Evolutionary conservation across 2,113 vertebrate species (phyloP), one percentile per base, ranked within the genome.

Genomic region (Hoplias malabaricus): DNA sequence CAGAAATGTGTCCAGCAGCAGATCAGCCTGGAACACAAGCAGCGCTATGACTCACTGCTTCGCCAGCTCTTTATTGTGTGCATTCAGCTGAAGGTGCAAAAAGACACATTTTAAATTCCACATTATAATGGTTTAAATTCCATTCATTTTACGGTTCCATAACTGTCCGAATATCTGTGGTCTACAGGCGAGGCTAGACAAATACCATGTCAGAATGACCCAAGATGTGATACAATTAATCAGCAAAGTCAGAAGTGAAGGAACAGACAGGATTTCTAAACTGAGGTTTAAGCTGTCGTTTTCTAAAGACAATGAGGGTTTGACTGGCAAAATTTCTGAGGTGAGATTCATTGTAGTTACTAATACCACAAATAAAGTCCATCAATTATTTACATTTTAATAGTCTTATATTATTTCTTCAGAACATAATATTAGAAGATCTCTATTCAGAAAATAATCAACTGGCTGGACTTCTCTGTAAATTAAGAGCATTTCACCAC

Each of bases 61-160:
- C 80, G 21, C 71, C 91, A 89, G 8, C 75, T 94, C 46, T 90
- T 93, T 83, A 71, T 76, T 59, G 85, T 87, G 53, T 92, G 90
- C 84, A 73, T 93, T 78, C 85, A 85, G 72, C 86, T 94, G n/a
- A 93, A 95, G 91, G 93, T 93, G 70, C 43, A 86, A 80, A 81
- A 42, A 34, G 11, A 31, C 19, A 12, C 53, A 5, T 54, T 4
- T 42, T 56, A n/a, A 61, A 25, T 13, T n/a, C 10, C 11, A n/a
- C 21, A 4, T 19, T 19, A 19, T 61, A 36, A 36, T 23, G 19
- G 3, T 50, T 16, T 36, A 42, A 75, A 13, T 42, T 13, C 16
- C 27, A 11, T 34, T 29, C 14, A 34, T 14, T 11, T 62, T 16
- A 29, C 34, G 34, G 13, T 14, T 33, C 36, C 6, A 16, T 48